Evolutionary conservation across 2,797 vertebrate species (phyloP).

Genomic region (Tapera naevia): DNA sequence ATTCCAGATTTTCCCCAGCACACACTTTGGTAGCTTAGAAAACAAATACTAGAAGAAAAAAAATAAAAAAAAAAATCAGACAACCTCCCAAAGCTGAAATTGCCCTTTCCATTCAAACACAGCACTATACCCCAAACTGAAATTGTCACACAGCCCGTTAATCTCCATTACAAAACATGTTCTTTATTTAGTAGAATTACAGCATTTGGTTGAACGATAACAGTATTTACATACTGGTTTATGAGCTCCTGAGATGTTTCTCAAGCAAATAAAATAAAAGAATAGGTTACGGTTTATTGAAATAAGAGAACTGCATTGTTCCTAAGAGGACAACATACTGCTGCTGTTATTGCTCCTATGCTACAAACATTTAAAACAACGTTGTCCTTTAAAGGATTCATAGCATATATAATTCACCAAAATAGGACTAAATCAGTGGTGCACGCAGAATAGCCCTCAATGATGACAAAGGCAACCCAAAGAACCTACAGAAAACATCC

Average conservation of each 20-base stretch:
- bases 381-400: constrained; percentile 35
- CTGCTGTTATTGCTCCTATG: constrained; percentile 25
- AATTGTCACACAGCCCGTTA: constrained; percentile 42
- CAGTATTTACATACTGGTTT: constrained; percentile 62
- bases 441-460: neutral
- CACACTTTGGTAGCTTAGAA: neutral
- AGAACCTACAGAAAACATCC: neutral
- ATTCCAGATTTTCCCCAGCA: neutral
- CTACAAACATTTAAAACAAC: constrained; percentile 32
- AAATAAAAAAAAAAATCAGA: neutral
- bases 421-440: neutral
- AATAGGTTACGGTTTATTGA: constrained; percentile 60
- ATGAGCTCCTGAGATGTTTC: constrained; percentile 52
- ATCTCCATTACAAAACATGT: constrained; percentile 53
- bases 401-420: neutral
- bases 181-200: constrained; percentile 65
- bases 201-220: constrained; percentile 53
- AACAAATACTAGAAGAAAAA: neutral
- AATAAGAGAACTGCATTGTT: constrained; percentile 45
- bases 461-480: neutral
- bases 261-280: constrained; percentile 57
- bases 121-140: neutral
- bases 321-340: constrained; percentile 17
- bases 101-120: constrained; percentile 13
- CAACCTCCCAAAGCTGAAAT: constrained; percentile 26